A percentile compares a stretch with the other conserved stretches of the same genome.
These are phyloP conservation scores for Drosophila ochracea DNA, from an alignment of 2,888 invertebrate genomes.

Conservation along the genomic window DNA sequence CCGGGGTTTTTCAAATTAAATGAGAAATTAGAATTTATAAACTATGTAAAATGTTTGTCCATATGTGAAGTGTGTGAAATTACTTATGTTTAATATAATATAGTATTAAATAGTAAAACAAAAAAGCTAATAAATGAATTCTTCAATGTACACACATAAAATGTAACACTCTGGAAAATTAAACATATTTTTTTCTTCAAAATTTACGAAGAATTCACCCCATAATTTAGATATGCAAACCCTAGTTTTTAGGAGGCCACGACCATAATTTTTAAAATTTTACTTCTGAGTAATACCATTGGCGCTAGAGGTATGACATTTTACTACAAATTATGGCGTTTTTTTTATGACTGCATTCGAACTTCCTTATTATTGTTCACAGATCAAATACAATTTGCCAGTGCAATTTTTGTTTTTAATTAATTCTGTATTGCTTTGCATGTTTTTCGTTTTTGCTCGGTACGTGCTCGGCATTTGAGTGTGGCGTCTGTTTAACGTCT, in stretches of 20 bases:
- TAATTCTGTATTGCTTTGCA: slow-evolving; percentile 59
- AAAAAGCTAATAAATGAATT: neutral
- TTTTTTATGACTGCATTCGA: neutral
- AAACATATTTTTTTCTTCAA: neutral
- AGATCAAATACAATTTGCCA: slow-evolving; percentile 62
- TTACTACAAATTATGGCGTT: neutral
- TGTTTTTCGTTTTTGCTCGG: slow-evolving; percentile 2
- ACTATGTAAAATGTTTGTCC: neutral
- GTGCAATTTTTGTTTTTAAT: slow-evolving; percentile 70
- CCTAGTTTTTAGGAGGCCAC: neutral
- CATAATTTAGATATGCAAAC: neutral
- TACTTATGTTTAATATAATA: neutral
- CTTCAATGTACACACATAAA: neutral
- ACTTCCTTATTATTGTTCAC: slow-evolving; percentile 11
- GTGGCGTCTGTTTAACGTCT: slow-evolving; percentile 69
- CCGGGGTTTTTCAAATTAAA: neutral
- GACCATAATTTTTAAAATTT: fast-evolving
- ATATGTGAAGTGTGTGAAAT: neutral
- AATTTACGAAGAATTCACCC: neutral
- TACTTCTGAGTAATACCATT: neutral
- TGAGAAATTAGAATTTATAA: neutral
- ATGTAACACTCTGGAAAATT: neutral
- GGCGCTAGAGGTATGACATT: fast-evolving
- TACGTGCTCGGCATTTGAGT: slow-evolving; percentile 63
- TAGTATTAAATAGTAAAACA: neutral